Percentiles rank a stretch among this genome's conserved stretches.
phyloP scores from a whole-genome alignment of 2,888 invertebrate genomes.

The Sycophila texana region DNA sequence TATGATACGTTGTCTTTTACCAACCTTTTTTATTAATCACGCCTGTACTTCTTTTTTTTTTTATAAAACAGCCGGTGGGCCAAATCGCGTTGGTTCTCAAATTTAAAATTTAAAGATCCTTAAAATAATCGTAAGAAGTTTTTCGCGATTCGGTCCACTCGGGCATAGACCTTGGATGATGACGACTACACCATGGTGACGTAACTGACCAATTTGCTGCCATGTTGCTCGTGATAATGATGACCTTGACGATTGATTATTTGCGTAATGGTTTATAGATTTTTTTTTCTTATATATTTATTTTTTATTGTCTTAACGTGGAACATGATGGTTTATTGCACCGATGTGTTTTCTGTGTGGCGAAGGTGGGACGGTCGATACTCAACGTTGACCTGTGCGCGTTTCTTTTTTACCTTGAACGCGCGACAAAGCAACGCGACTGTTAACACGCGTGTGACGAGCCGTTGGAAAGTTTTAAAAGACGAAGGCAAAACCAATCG shows the following conservation, averaged over 20 bases:
- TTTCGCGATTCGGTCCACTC: conserved; percentile 46
- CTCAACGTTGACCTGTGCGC: conserved; percentile 16
- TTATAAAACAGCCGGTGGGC: conserved; percentile 39
- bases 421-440: background rate
- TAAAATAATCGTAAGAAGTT: too few species aligned
- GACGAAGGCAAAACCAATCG: background rate
- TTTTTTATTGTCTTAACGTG: conserved; percentile 59
- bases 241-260: conserved; percentile 56
- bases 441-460: conserved; percentile 1
- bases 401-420: conserved; percentile 4
- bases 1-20: conserved; percentile 70
- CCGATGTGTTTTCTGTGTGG: conserved; percentile 72
- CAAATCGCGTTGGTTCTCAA: conserved; percentile 34
- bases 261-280: conserved; percentile 45
- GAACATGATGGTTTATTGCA: conserved; percentile 68
- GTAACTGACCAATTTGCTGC: conserved; percentile 52
- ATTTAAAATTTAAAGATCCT: background rate
- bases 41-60: conserved; percentile 50
- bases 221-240: conserved; percentile 63
- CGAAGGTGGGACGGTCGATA: conserved; percentile 68
- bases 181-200: conserved; percentile 50
- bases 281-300: conserved; percentile 37
- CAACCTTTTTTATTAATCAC: conserved; percentile 63
- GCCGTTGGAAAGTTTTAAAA: background rate
- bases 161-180: conserved; percentile 45